These are phyloP conservation scores for Lasioglossum malachurum DNA, from an alignment of 2,888 invertebrate genomes.

Conservation along the genomic window DNA sequence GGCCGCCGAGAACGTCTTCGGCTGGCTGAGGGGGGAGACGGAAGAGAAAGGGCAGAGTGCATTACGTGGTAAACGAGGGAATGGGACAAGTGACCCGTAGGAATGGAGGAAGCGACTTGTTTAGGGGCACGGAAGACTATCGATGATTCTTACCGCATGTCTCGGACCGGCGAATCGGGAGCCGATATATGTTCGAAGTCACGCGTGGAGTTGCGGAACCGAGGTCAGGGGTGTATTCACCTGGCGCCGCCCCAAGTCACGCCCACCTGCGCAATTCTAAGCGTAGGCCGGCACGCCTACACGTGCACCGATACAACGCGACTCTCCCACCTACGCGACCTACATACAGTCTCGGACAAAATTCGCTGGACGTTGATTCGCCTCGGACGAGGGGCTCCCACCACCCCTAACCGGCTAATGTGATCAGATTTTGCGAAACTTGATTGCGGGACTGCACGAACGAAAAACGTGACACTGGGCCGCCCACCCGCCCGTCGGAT, in stretches of 20 bases:
- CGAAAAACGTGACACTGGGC: background rate
- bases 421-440: slow-evolving; percentile 28
- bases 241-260: slow-evolving; percentile 84
- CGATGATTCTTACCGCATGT: slow-evolving; percentile 44
- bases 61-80: background rate
- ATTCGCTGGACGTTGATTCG: slow-evolving; percentile 43
- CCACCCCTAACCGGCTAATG: background rate
- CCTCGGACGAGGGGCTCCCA: slow-evolving; percentile 11
- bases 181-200: slow-evolving; percentile 71
- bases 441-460: slow-evolving; percentile 12
- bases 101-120: slow-evolving; percentile 12
- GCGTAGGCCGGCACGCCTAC: slow-evolving; percentile 81
- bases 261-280: slow-evolving; percentile 83
- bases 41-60: background rate
- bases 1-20: background rate
- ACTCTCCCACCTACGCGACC: slow-evolving; percentile 60
- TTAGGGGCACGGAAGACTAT: slow-evolving; percentile 8
- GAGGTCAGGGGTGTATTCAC: slow-evolving; percentile 81
- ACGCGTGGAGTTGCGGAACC: slow-evolving; percentile 68
- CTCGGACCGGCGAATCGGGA: slow-evolving; percentile 33
- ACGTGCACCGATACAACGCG: slow-evolving; percentile 68
- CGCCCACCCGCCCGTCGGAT: background rate
- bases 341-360: slow-evolving; percentile 51
- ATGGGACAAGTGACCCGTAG: slow-evolving; percentile 2
- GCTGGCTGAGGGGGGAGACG: background rate